These are phyloP conservation scores for Drosophila repleta DNA, from an alignment of 1,140 invertebrate genomes.

Conservation along the genomic window DNA sequence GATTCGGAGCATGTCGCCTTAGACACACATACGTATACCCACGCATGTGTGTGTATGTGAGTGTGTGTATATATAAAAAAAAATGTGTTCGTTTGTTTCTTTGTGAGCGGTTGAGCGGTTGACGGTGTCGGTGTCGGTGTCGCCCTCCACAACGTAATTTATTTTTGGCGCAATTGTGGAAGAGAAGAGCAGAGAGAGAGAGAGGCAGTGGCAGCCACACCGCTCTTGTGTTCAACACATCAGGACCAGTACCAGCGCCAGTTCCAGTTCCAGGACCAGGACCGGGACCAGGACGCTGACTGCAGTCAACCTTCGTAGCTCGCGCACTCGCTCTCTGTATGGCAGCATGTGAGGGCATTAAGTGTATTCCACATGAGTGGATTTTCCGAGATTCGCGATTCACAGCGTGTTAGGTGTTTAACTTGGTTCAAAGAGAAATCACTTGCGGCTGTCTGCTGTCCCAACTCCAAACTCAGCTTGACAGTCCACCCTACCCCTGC, in stretches of 20 bases:
- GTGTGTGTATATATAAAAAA: slow-evolving; percentile 23
- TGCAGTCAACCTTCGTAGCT: background rate
- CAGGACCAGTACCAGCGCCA: slow-evolving; percentile 17
- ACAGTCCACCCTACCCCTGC: background rate
- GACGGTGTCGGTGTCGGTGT: slow-evolving; percentile 31
- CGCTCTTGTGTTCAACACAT: slow-evolving; percentile 35
- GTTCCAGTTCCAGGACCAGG: slow-evolving; percentile 12
- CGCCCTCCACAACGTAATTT: slow-evolving; percentile 56
- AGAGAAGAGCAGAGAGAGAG: too few species aligned
- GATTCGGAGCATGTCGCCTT: slow-evolving; percentile 37
- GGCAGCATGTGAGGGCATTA: slow-evolving; percentile 53
- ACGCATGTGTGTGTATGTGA: background rate
- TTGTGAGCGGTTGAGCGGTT: slow-evolving; percentile 28
- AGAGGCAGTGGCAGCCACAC: slow-evolving; percentile 35
- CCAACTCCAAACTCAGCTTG: background rate
- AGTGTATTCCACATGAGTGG: slow-evolving; percentile 68
- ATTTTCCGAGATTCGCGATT: slow-evolving; percentile 66
- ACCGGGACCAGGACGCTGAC: background rate
- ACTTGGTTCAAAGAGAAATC: slow-evolving; percentile 66
- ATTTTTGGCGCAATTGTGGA: slow-evolving; percentile 63
- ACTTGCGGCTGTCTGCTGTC: slow-evolving; percentile 36
- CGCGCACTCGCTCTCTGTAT: background rate
- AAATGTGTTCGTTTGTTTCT: slow-evolving; percentile 43
- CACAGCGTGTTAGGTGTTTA: slow-evolving; percentile 68
- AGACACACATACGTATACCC: background rate